Percentiles rank a stretch among this genome's conserved stretches.
Evolutionary conservation across 2,888 invertebrate species (phyloP).

Genomic region (Caenorhabditis sinica): DNA sequence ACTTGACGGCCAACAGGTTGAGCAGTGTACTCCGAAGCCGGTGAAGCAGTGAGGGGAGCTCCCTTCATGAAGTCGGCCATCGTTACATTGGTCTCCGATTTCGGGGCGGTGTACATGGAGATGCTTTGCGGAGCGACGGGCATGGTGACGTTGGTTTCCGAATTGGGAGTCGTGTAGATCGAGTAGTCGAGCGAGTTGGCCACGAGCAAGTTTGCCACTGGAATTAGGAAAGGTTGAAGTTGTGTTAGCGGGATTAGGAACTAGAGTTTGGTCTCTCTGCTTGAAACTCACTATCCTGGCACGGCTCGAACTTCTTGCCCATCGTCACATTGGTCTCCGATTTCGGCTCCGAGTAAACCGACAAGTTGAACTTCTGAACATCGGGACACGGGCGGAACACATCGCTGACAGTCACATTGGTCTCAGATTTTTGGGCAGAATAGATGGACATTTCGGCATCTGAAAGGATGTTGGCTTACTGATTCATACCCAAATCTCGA

Average conservation of each 20-base stretch:
- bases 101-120: conserved; percentile 43
- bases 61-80: conserved; percentile 37
- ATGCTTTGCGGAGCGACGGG: background rate
- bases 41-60: background rate
- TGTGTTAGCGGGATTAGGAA: background rate
- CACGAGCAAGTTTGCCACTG: conserved; percentile 43
- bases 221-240: background rate
- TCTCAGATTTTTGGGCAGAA: conserved; percentile 54
- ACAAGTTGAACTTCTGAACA: conserved; percentile 37
- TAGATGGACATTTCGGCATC: conserved; percentile 44
- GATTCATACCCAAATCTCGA: background rate
- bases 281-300: conserved; percentile 45
- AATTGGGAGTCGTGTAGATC: conserved; percentile 50
- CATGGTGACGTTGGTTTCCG: conserved; percentile 61
- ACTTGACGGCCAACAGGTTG: background rate
- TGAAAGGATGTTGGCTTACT: background rate
- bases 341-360: conserved; percentile 38
- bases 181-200: conserved; percentile 39
- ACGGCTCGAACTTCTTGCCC: conserved; percentile 40
- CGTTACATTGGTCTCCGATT: conserved; percentile 53
- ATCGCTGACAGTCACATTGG: conserved; percentile 49
- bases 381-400: conserved; percentile 39
- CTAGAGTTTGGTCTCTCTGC: too few species aligned
- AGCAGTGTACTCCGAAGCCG: conserved; percentile 50
- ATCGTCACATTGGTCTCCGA: conserved; percentile 58